A percentile compares a stretch with the other conserved stretches of the same genome.
Evolutionary conservation across 2,888 invertebrate species (phyloP).

Genomic region (Microplitis deprimator): DNA sequence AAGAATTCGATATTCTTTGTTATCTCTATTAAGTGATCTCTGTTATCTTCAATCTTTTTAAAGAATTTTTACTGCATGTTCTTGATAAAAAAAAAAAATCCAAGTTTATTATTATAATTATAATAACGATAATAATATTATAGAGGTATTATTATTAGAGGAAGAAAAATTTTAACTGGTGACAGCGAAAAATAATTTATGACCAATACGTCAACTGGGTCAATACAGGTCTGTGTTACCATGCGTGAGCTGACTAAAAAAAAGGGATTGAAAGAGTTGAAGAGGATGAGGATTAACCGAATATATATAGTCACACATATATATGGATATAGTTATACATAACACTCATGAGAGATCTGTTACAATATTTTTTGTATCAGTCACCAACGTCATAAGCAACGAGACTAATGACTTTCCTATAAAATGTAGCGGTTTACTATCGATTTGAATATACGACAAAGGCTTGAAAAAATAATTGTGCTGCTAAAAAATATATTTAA

Average conservation of each 20-base stretch:
- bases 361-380: slow-evolving; percentile 50
- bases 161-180: slow-evolving; percentile 23
- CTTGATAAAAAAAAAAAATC: background rate
- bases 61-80: slow-evolving; percentile 2
- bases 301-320: background rate
- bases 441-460: slow-evolving; percentile 7
- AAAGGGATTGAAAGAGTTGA: background rate
- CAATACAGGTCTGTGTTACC: slow-evolving; percentile 6
- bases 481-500: background rate
- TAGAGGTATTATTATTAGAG: slow-evolving; percentile 3
- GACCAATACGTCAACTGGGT: slow-evolving; percentile 19
- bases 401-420: slow-evolving; percentile 54
- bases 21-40: slow-evolving; percentile 57
- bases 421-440: slow-evolving; percentile 49
- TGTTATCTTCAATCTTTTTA: slow-evolving; percentile 12
- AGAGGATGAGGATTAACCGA: background rate
- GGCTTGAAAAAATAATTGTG: background rate
- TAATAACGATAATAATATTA: background rate
- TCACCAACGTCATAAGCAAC: slow-evolving; percentile 49
- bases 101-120: background rate
- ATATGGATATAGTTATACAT: background rate
- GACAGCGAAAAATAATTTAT: slow-evolving; percentile 34
- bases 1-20: slow-evolving; percentile 58
- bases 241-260: slow-evolving; percentile 12
- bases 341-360: slow-evolving; percentile 18